Base-by-base conservation (phyloP, 2,797 vertebrate genomes). In the Anableps anableps region DNA sequence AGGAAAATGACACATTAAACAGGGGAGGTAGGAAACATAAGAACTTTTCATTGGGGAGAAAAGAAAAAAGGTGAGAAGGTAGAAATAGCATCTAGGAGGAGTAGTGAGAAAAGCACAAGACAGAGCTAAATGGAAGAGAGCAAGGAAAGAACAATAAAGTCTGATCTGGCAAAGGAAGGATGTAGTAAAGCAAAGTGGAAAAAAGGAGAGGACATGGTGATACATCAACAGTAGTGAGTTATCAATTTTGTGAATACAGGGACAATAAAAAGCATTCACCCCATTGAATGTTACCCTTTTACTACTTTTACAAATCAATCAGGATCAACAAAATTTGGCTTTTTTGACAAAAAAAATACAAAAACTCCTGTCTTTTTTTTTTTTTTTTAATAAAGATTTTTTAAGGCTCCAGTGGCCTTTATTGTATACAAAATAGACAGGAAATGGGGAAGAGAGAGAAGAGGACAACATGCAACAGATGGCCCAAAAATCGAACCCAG, bases 21-120 rank as follows among this genome's bases (percentile, higher is more conserved):
- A 43, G 75, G 79, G 31, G 78, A 75, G 80, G 71, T 8, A 76
- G 47, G 26, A 31, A 41, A 64, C 77, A 31, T 31, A 38, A 55
- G 34, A 68, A 75, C 13, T 36, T 23, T 34, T 75, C 34, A 62
- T 72, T 71, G 38, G n/a, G 41, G 26, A 13, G 48, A 45, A 41
- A 55, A 55, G 16, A 53, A 29, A 26, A 55, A 2, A 41, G 34
- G 21, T 17, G 53, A 53, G 29, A 64, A 38, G 7, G 13, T 14
- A 34, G 31, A 21, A 66, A 38, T 9, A 14, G 48, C 48, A 47
- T 29, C 36, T 21, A 72, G 36, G 43, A 76, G 38, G 48, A 45
- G n/a, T 50, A 55, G 17, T 48, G 26, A 71, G 36, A 64, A 41
- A 53, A 50, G 70, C 64, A 55, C 6, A 60, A 79, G 34, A 51